Base-by-base conservation (phyloP, 2,797 vertebrate species). In the Crenichthys baileyi region DNA sequence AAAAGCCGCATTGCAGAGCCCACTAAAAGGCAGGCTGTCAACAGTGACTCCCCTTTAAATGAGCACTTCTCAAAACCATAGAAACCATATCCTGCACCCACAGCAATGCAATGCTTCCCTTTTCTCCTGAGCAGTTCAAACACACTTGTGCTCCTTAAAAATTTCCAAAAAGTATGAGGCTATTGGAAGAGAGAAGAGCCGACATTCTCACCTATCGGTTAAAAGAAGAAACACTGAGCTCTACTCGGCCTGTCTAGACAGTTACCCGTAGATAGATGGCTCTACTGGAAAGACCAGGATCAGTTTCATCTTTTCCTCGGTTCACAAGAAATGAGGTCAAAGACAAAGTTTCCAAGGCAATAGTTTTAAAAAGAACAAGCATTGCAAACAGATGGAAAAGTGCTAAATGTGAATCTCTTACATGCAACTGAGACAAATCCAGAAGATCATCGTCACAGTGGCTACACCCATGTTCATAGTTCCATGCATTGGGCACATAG, bases 401-500 rank as follows among this genome's bases (percentile, higher is more conserved):
- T 5, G 77, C 70, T 88, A 80, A 70, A 63, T 63, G 75, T 85
- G 56, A 72, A 81, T 78, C 70, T 96, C 97, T 96, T 95, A 99
- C 98, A 83, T 90, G 88, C 83, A 96, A 77, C 63, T 94, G 85
- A 83, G 97, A 96, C 77, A 99, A 89, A 86, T 99, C 96, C 84
- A 98, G 22, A 75, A 95, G 87, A 83, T 98, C 95, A 44, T 95
- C 82, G 78, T 98, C 95, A 89, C 98, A 99, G 87, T 95, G 81
- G 79, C 82, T 90, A 78, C 98, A 99, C 85, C 98, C 98, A 29
- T 89, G 93, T 86, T 99, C 97, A 71, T 95, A 97, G 81, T 96
- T 98, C 98, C 98, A 99, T n/a, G 93, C 87, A 79, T 98, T 97
- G 75, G 98, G 98, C 65, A 99, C 94, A 79, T 99, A 99, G 95